Percentiles rank a stretch among this genome's conserved stretches.
Conservation (phyloP, 2,113 vertebrate genomes). For the Columba livia region DNA sequence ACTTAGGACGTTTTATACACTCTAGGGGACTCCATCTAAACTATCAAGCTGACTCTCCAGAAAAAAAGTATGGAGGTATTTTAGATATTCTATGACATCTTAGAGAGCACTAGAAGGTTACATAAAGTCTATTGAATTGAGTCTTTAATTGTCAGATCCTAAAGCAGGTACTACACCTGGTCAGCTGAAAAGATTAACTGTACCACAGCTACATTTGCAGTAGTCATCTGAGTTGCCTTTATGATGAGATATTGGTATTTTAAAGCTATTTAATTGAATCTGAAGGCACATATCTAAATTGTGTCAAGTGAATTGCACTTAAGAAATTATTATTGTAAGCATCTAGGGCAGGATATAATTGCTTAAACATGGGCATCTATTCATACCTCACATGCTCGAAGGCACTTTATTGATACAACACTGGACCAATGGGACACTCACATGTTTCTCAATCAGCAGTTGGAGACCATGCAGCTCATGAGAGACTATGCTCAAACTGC, state of each 20-base stretch:
- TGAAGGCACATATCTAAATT: not conserved
- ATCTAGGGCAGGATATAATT: not conserved
- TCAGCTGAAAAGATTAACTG: not conserved
- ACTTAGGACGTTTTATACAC: not conserved
- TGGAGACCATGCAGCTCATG: not conserved
- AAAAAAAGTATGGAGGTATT: not conserved
- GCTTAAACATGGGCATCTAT: not conserved
- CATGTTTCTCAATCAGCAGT: not conserved
- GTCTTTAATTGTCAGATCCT: not conserved
- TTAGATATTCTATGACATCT: not conserved
- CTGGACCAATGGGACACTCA: not conserved
- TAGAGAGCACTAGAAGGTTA: not conserved
- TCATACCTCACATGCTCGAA: not conserved
- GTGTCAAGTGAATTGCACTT: not conserved
- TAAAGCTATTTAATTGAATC: not conserved
- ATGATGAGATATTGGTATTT: not conserved
- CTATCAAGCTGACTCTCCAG: not conserved
- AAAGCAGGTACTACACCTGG: not conserved
- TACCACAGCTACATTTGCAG: not conserved
- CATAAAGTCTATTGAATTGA: not conserved
- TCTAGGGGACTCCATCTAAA: not conserved
- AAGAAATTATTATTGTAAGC: not conserved
- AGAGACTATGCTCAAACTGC: not conserved
- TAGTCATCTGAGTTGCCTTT: not conserved
- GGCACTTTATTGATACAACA: not conserved